Base-by-base conservation (phyloP, 2,888 invertebrate genomes). In the Pyrrhosoma nymphula region DNA sequence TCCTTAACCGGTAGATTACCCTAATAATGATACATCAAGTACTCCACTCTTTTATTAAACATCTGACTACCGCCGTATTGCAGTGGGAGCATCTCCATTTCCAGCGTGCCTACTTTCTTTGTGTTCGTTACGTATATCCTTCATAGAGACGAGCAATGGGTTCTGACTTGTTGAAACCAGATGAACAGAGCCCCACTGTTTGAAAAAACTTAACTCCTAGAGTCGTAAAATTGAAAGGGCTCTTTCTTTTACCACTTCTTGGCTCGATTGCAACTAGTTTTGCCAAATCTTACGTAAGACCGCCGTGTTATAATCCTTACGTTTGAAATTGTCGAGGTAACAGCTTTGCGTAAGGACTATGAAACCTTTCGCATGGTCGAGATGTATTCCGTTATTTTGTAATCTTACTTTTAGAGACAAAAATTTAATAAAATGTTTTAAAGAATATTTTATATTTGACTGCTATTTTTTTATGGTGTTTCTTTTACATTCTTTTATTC, bases 201-300 rank as follows among this genome's bases (percentile, higher is more conserved):
- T 26, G 16, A 69, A 69, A 82, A 82, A 82, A 35, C 12, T 14
- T 35, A 14, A n/a, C 69, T 69, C 26, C 82, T 35, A n/a, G 1
- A 82, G 82, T 35, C 35, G 35, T 82, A 35, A 35, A 82, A 82
- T 82, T 69, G 16, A 69, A 69, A 12, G 69, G 14, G 82, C 14
- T 82, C 35, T 82, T 82, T 35, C 82, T 82, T 16, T 69, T 69
- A 69, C 69, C 69, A 0, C 69, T 69, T 69, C 69, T 82, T 82
- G 82, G 82, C 82, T 16, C 82, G 14, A 82, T 12, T 4, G 35
- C 82, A 16, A 16, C 35, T 16, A 35, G 82, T 18, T 35, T 82
- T 82, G 82, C 82, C 82, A 82, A 82, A 35, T 82, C 26, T 82
- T 82, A n/a, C 82, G n/a, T 82, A 82, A 82, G 82, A 16, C 14